A percentile compares a stretch with the other conserved stretches of the same genome.
Conservation (phyloP, 2,797 vertebrate genomes). For the Mormyrus hasselquistii region DNA sequence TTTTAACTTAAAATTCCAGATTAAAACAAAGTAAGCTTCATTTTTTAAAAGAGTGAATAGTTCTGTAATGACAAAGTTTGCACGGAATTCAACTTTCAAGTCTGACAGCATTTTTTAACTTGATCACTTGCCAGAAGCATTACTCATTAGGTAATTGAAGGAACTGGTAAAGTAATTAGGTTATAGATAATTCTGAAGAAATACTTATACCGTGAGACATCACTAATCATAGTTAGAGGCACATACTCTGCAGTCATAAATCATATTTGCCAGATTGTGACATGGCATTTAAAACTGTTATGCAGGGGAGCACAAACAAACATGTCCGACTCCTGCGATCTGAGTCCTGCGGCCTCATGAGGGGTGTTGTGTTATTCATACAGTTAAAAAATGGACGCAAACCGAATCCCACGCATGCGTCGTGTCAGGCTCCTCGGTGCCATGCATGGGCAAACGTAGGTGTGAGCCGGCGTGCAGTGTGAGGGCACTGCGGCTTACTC, state of each 20-base stretch:
- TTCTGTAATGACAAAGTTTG: not conserved
- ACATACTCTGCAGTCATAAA: not conserved
- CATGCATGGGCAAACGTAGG: not conserved
- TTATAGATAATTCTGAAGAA: not conserved
- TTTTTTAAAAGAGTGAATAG: not conserved
- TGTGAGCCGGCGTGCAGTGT: not conserved
- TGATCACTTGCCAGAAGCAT: not conserved
- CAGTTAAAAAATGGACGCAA: not conserved
- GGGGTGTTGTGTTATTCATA: not conserved
- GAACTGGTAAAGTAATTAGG: conserved; percentile 7
- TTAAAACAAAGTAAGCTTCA: not conserved
- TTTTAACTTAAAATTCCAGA: not conserved
- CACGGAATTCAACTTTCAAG: not conserved
- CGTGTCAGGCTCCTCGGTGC: not conserved
- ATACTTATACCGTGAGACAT: not conserved
- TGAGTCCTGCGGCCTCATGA: not conserved
- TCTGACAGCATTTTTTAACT: not conserved
- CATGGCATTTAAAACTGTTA: not conserved
- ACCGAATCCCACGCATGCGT: not conserved
- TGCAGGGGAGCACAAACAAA: not conserved
- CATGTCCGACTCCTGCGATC: not conserved
- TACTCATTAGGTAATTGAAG: conserved; percentile 17
- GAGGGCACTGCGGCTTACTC: not conserved
- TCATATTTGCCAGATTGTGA: conserved; percentile 3
- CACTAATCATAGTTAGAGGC: not conserved